Conservation (phyloP, 2,797 vertebrate species). For the Jordanella pulchra region DNA sequence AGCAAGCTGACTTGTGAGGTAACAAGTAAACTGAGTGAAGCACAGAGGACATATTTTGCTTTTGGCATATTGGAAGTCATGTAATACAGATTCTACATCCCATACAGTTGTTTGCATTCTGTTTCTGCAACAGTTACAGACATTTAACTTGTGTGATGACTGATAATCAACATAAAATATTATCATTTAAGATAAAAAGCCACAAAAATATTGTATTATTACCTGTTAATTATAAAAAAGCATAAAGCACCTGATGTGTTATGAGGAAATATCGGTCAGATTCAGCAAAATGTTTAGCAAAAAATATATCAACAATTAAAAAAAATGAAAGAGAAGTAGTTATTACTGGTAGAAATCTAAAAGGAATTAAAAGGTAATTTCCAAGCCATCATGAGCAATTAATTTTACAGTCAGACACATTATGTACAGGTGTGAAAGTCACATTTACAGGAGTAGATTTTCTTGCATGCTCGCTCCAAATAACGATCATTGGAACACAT, state of each 20-base stretch:
- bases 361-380: too few relatives aligned
- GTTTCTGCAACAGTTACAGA: neutral
- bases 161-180: neutral
- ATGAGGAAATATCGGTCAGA: neutral
- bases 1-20: slow-evolving; percentile 74
- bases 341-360: too few relatives aligned
- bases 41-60: slow-evolving; percentile 21
- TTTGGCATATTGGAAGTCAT: slow-evolving; percentile 21
- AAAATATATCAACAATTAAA: neutral
- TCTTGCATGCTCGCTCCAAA: too few relatives aligned
- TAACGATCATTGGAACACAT: too few relatives aligned
- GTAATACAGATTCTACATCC: neutral
- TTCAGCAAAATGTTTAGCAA: neutral
- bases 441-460: too few relatives aligned
- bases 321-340: neutral
- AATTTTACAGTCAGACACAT: too few relatives aligned
- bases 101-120: neutral
- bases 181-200: neutral
- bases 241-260: neutral
- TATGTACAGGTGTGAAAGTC: neutral
- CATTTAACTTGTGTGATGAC: neutral
- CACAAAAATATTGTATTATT: neutral
- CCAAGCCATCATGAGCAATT: too few relatives aligned
- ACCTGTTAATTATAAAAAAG: neutral
- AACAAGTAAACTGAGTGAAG: slow-evolving; percentile 41